Base-by-base conservation (phyloP, 2,797 vertebrate genomes). In the Parauchenoglanis ngamensis region DNA sequence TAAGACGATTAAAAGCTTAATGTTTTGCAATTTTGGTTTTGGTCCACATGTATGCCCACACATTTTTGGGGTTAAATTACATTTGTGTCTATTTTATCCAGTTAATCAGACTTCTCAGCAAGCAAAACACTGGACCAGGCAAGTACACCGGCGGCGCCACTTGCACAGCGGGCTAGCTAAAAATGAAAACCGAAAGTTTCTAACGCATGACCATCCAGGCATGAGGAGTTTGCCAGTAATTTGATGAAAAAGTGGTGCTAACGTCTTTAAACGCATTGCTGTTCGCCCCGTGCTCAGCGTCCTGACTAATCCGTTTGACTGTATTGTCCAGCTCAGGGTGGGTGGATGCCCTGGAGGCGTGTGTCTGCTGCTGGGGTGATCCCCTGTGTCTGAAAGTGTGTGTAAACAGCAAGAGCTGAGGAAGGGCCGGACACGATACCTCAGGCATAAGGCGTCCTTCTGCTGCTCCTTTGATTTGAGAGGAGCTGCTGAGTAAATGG, bases 391-490 rank as follows among this genome's bases (percentile, higher is more conserved):
- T 80, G 84, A 89, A 89, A 83, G 84, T 44, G 65, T 78, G 73
- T 85, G 72, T 86, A 86, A 89, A 85, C 78, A 87, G 83, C 44
- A 76, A 85, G 84, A 57, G 46, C 76, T 4, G 52, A 82, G 84
- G 59, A 86, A 63, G 85, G 87, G 75, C 85, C 25, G 59, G 70
- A 83, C 70, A 89, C 44, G 86, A 82, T 84, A 85, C 70, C 83
- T 82, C 72, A 35, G 81, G 75, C 87, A 88, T 88, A 88, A 88
- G 89, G 87, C 87, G 49, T 68, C 87, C 87, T 90, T 86, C 89
- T 90, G 89, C 79, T 90, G 80, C 59, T 88, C 73, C 76, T 90
- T 90, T 90, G 87, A 90, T 86, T 86, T 77, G 35, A 85, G 85
- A 67, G 54, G 49, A 86, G 86, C 85, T 65, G 75, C 87, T 70